Conservation (phyloP, 2,797 vertebrate species). For the Poecilia wingei region DNA sequence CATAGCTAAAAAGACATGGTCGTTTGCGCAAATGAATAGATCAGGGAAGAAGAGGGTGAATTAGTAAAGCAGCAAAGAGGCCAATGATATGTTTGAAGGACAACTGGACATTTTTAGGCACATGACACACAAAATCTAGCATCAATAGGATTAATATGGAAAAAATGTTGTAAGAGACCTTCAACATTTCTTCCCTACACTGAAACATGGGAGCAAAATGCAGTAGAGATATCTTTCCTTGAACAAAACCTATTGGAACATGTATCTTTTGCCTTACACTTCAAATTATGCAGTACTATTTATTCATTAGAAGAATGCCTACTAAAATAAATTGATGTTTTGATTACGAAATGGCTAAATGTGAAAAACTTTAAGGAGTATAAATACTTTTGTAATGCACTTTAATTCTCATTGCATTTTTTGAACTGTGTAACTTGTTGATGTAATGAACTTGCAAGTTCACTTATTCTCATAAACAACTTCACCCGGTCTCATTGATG, state of each 20-base stretch:
- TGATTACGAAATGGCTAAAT: not conserved
- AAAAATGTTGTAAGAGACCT: not conserved
- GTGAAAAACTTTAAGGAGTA: not conserved
- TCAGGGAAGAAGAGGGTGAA: not conserved
- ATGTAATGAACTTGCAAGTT: conserved; percentile 18
- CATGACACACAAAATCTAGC: not conserved
- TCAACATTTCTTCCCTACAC: not conserved
- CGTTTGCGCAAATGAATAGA: not conserved
- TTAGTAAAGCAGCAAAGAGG: not conserved
- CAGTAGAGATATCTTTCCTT: not conserved
- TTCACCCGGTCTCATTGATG: conserved; percentile 22
- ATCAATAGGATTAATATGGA: not conserved
- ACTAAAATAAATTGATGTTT: not conserved
- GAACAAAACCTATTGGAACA: not conserved
- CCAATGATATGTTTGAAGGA: not conserved
- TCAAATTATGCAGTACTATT: not conserved
- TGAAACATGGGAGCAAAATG: not conserved
- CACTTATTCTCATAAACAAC: conserved; percentile 18
- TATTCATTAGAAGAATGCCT: not conserved
- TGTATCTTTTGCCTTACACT: not conserved
- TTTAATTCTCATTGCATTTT: not conserved
- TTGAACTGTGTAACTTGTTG: not conserved
- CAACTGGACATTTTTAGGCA: not conserved
- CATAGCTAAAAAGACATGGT: not conserved
- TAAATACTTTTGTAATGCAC: not conserved